Evolutionary conservation across 2,797 vertebrate genomes (phyloP), one percentile per base, ranked within the genome.

Genomic region (Scomberomorus guttatus): DNA sequence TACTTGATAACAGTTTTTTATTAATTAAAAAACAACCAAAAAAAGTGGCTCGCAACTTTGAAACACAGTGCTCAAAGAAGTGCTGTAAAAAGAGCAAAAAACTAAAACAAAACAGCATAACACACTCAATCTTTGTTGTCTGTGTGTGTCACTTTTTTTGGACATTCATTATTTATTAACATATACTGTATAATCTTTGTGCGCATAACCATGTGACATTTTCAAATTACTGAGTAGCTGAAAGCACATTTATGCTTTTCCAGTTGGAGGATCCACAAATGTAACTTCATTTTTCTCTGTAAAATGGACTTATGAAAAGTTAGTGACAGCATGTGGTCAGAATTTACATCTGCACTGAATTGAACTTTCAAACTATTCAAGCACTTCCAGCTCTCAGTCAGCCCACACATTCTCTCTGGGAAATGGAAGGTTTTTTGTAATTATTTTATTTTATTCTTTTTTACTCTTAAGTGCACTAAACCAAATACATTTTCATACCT

Each of bases 371-470:
- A 56, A 62, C 25, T 34, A 62, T 71, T 81, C 10, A 34, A 54
- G 55, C 74, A 59, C 68, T 69, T 54, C 18, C 51, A 74, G 59
- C 52, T 69, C 44, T 67, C 64, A 62, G 59, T 50, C 82, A 65
- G 48, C 81, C 76, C 58, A 79, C 75, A 24, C 72, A 27, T 13
- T 63, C 24, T 42, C 74, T 50, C 27, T 27, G 37, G 37, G 34
- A 66, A 64, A 25, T 3, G 5, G 24, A 78, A 46, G 14, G 14
- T n/a, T 55, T 79, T 71, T 29, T 67, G 2, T 52, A 20, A 24
- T 59, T 64, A 25, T 77, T 52, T 20, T 18, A 27, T 59, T 73
- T 75, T 14, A 5, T 15, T 51, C 2, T 58, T 74, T 74, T 56
- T 18, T 37, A 22, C 39, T 15, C n/a, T 71, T 52, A 11, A 11